Conservation (phyloP, 64 coral and sea anemone genomes). For the Cladopsammia gracilis region DNA sequence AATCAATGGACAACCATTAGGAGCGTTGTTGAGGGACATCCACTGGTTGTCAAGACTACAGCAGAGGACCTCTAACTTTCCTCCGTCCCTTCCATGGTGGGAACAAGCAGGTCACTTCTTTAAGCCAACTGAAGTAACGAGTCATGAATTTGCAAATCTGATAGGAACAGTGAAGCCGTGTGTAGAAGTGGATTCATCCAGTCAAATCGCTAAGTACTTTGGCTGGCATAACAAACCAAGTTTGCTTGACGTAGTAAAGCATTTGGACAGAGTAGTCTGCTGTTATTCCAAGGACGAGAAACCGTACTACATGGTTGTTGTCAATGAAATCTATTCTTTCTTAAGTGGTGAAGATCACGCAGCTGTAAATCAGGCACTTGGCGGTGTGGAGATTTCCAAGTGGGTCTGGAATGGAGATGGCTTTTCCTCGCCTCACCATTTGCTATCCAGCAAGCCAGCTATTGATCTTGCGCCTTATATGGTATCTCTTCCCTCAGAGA, state of each 20-base stretch:
- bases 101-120: neutral
- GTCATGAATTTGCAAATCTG: slow-evolving; percentile 32
- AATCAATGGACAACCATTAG: neutral
- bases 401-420: slow-evolving; percentile 93
- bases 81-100: slow-evolving; percentile 22
- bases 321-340: slow-evolving; percentile 75
- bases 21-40: neutral
- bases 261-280: slow-evolving; percentile 57
- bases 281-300: slow-evolving; percentile 56
- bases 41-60: slow-evolving; percentile 45
- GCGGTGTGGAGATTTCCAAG: neutral
- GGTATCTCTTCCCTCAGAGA: slow-evolving; percentile 58
- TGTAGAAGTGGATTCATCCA: slow-evolving; percentile 10
- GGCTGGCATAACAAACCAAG: slow-evolving; percentile 59
- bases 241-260: slow-evolving; percentile 38
- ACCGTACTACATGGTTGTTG: slow-evolving; percentile 22
- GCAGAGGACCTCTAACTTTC: slow-evolving; percentile 43
- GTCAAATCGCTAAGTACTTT: slow-evolving; percentile 40
- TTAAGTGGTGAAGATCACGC: neutral
- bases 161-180: slow-evolving; percentile 68
- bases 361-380: slow-evolving; percentile 9
- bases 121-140: slow-evolving; percentile 38
- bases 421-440: slow-evolving; percentile 66
- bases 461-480: slow-evolving; percentile 80
- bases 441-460: slow-evolving; percentile 16